Conservation (phyloP, 2,113 vertebrate genomes). For the Silurus meridionalis region DNA sequence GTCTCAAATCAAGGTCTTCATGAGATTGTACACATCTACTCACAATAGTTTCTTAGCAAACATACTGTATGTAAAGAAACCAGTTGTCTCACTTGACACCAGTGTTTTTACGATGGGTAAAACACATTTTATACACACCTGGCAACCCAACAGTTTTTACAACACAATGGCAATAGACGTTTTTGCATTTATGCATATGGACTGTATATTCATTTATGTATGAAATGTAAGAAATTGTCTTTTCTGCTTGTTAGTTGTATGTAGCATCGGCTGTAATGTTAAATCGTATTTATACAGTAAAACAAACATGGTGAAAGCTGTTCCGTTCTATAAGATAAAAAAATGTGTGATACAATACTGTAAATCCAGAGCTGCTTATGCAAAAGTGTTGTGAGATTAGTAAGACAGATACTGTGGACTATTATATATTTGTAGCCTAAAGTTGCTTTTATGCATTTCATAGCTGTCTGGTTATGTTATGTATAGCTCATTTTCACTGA, state of each 20-base stretch:
- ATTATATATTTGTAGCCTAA: background rate
- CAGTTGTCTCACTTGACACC: background rate
- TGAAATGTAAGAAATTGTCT: no score
- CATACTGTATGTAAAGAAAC: background rate
- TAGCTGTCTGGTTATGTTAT: background rate
- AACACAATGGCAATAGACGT: background rate
- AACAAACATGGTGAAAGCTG: background rate
- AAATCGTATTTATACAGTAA: no score
- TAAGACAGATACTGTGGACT: background rate
- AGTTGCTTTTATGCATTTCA: background rate
- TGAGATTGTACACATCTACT: background rate
- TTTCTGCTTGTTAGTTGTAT: no score
- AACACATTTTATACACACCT: background rate
- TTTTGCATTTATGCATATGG: background rate
- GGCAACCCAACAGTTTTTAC: background rate
- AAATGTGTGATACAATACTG: background rate
- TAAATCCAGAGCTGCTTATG: background rate
- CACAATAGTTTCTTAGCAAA: background rate
- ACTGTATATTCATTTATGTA: background rate
- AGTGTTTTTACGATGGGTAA: background rate
- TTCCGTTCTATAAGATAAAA: background rate
- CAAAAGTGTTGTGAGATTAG: background rate
- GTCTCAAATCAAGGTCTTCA: background rate
- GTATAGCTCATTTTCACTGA: background rate
- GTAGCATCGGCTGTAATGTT: no score